Evolutionary conservation across 2,888 invertebrate species (phyloP).

Genomic region (Diadegma fenestrale): DNA sequence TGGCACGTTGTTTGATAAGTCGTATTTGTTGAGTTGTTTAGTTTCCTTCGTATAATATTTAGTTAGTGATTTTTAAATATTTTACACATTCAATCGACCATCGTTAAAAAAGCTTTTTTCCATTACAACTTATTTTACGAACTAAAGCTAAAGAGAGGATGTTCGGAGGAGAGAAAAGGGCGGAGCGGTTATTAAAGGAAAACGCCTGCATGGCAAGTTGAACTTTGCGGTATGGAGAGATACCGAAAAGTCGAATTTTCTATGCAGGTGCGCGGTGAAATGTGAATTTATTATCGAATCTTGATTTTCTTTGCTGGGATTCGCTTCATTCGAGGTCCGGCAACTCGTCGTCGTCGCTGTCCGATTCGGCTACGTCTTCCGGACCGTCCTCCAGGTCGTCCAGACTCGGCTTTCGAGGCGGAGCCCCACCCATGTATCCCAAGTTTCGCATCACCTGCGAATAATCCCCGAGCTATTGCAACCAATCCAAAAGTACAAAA

Average conservation of each 20-base stretch:
- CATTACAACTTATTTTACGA: conserved; percentile 81
- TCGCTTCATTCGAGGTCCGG: conserved; percentile 89
- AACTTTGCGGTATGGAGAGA: no score
- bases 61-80: conserved; percentile 74
- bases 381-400: conserved; percentile 90
- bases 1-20: no score
- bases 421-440: conserved; percentile 88
- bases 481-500: background rate
- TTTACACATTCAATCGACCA: conserved; percentile 80
- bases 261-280: no score
- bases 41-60: conserved; percentile 49
- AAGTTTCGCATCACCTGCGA: conserved; percentile 90
- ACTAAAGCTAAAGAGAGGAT: conserved; percentile 77
- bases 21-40: no score
- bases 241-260: no score
- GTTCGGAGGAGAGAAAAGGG: conserved; percentile 38
- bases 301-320: conserved; percentile 80
- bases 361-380: conserved; percentile 88
- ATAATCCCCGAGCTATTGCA: conserved; percentile 21
- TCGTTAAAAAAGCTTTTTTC: conserved; percentile 79
- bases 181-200: conserved; percentile 11
- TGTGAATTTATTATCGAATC: conserved; percentile 61
- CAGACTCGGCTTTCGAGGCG: conserved; percentile 88
- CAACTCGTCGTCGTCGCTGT: conserved; percentile 90
- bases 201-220: no score